Base-by-base conservation (phyloP, 1,140 invertebrate genomes). In the Heliothis virescens region DNA sequence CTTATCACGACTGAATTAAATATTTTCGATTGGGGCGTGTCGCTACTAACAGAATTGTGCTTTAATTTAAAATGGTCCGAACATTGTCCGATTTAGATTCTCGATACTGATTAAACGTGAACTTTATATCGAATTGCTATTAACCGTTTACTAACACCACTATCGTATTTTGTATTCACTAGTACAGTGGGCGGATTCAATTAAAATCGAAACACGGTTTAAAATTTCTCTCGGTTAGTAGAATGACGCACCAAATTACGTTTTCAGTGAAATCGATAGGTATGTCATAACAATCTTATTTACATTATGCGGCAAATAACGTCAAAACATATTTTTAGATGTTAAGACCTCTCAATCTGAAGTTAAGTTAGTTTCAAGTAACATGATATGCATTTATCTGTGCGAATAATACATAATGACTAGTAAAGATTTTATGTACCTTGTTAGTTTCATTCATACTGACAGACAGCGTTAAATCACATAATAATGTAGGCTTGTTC, bases 1-100 rank as follows among this genome's bases (percentile, higher is more conserved):
- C 84, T 89, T 88, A 86, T 89, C 86, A 86, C 85, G 87, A 89
- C 82, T 84, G 59, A 62, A 80, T 79, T 76, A 82, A 82, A 79
- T 79, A 76, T 82, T 82, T 41, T 82, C 59, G 72, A 63, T 80
- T 69, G 26, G 52, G 81, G 82, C 80, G 81, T 83, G 82, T 67
- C 79, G 16, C 62, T 60, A 78, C 62, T 21, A 50, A 77, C 47
- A 82, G 57, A 80, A 79, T 79, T 62, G 77, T 78, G 59, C 52
- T 76, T 78, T 65, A 81, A 80, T 78, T 80, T 79, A 71, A 77
- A 81, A 77, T 77, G 47, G 80, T 79, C 75, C 82, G 60, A 62
- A 55, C 26, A 21, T 13, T 53, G 67, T n/a, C 74, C 57, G 74
- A 82, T 82, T 52, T 55, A 59, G 82, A 82, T 84, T 77, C 75